Evolutionary conservation across 2,113 vertebrate genomes (phyloP).

Genomic region (Tor tambroides): DNA sequence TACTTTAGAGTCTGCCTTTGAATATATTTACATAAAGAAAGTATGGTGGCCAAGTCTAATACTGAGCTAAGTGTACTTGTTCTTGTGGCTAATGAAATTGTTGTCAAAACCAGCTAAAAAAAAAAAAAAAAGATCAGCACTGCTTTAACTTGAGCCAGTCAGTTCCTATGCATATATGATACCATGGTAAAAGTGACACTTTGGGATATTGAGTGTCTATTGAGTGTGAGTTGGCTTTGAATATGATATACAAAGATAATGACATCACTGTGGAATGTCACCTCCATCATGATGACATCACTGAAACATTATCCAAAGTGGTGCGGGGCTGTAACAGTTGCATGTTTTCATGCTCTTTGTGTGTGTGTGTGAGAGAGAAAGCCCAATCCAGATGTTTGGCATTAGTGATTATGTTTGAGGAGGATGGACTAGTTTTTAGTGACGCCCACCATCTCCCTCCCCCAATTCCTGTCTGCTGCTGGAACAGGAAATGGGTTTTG

Average conservation of each 20-base stretch:
- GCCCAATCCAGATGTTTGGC: constrained; percentile 31
- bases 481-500: constrained; percentile 45
- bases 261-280: constrained; percentile 17
- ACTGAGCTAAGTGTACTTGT: constrained; percentile 4
- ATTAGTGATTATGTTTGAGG: constrained; percentile 11
- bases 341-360: not conserved
- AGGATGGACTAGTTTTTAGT: constrained; percentile 35
- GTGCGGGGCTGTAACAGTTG: not conserved
- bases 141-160: not conserved
- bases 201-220: not conserved
- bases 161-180: not conserved
- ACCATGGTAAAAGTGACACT: not conserved
- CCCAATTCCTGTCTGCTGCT: constrained; percentile 24
- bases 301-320: constrained; percentile 8
- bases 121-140: not conserved
- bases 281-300: constrained; percentile 8
- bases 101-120: not conserved
- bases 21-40: not conserved
- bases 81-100: not conserved
- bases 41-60: not conserved
- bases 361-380: not conserved
- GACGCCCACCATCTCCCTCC: constrained; percentile 16
- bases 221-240: not conserved
- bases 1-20: not conserved
- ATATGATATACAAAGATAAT: not conserved